Conservation (phyloP, 2,888 invertebrate genomes). For the Cheilosia pagana region DNA sequence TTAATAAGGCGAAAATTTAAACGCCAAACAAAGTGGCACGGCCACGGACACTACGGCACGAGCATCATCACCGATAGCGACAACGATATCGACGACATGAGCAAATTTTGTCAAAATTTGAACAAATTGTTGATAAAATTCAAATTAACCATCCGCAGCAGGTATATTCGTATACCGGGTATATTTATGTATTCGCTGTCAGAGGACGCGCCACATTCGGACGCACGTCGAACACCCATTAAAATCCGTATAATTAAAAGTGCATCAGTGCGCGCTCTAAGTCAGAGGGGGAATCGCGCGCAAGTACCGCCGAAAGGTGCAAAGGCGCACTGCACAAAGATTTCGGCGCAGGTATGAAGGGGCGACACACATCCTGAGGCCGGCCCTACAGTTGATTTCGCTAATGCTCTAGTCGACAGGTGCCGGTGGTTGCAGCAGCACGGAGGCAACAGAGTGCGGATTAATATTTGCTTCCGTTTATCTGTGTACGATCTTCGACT, state of each 20-base stretch:
- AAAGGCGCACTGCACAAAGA: conserved; percentile 64
- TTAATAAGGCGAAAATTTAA: conserved; percentile 74
- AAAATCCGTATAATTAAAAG: conserved; percentile 75
- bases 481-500: conserved; percentile 25
- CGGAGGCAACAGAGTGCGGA: conserved; percentile 19
- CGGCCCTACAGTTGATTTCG: conserved; percentile 72
- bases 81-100: conserved; percentile 27
- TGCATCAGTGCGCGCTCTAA: conserved; percentile 60
- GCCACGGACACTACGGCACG: conserved; percentile 7
- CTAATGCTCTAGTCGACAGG: conserved; percentile 72
- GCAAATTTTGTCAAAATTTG: conserved; percentile 63
- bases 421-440: conserved; percentile 33
- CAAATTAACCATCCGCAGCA: conserved; percentile 50
- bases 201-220: conserved; percentile 26
- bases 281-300: conserved; percentile 38
- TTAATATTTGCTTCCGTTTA: conserved; percentile 64
- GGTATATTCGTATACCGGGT: not conserved
- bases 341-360: conserved; percentile 51
- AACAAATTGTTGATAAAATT: conserved; percentile 72
- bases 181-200: conserved; percentile 16
- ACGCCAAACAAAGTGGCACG: conserved; percentile 53
- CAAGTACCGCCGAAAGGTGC: conserved; percentile 65
- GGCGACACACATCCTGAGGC: conserved; percentile 57
- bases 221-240: conserved; percentile 60
- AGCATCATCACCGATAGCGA: conserved; percentile 9